A percentile compares a stretch with the other conserved stretches of the same genome.
Evolutionary conservation across 2,113 vertebrate genomes (phyloP).

Genomic region (Penelope pileata): DNA sequence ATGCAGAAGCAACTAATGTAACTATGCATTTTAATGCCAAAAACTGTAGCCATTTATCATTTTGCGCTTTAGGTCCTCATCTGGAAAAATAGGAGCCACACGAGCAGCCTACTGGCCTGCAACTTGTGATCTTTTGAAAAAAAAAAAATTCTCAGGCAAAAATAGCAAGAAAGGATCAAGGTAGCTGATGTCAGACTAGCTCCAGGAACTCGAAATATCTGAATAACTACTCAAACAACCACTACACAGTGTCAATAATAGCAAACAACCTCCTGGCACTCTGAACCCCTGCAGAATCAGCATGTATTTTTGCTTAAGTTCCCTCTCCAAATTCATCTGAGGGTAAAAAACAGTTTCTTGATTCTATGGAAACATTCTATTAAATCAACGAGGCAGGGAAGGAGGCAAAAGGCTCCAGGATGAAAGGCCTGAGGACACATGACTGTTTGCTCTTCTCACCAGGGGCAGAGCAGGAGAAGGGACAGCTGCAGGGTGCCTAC

Average conservation of each 20-base stretch:
- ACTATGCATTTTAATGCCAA: background rate
- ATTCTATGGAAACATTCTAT: background rate
- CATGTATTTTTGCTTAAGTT: background rate
- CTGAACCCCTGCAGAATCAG: background rate
- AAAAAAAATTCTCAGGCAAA: background rate
- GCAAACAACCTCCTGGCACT: accelerated
- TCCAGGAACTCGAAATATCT: background rate
- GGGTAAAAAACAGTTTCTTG: background rate
- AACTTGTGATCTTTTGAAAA: background rate
- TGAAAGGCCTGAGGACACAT: background rate
- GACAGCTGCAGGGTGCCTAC: accelerated
- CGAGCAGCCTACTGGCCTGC: background rate
- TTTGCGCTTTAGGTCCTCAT: background rate
- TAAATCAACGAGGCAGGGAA: background rate
- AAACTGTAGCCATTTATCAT: background rate
- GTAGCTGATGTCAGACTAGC: background rate
- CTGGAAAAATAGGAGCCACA: background rate
- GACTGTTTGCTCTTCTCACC: background rate
- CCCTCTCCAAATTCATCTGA: background rate
- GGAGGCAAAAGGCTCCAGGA: background rate
- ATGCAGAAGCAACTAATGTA: background rate
- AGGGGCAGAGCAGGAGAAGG: background rate
- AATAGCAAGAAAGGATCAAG: background rate
- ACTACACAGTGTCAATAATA: background rate
- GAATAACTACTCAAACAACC: background rate